phyloP scores from a whole-genome alignment of 2,797 vertebrate genomes.

The Squalus acanthias region DNA sequence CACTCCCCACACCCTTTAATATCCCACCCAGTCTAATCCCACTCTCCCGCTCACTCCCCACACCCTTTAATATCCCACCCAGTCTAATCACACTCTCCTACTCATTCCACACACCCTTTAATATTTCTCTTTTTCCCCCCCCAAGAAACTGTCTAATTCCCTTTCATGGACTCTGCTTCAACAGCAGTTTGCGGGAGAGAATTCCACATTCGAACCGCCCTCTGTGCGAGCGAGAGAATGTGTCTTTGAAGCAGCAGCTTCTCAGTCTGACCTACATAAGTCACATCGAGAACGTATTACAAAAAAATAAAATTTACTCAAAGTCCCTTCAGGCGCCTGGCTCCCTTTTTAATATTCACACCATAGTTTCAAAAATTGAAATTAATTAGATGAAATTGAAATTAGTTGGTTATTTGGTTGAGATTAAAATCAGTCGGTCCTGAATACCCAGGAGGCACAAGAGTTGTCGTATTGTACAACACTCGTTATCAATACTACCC shows the following conservation, averaged over 20 bases:
- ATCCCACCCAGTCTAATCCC: not conserved
- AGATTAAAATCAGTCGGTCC: constrained; percentile 19
- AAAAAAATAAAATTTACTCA: constrained; percentile 3
- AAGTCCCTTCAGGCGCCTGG: not conserved
- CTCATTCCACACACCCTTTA: not conserved
- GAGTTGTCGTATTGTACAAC: not conserved
- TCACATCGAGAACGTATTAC: constrained; percentile 4
- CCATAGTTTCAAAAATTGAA: constrained; percentile 3
- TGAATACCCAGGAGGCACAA: not conserved
- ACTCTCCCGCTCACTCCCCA: not conserved
- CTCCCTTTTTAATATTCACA: constrained; percentile 33
- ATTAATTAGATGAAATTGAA: constrained; percentile 35
- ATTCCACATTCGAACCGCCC: not conserved
- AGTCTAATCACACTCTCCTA: not conserved
- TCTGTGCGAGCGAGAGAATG: not conserved
- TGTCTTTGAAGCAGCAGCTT: not conserved
- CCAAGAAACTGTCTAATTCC: not conserved
- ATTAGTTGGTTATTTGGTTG: constrained; percentile 28
- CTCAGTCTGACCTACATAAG: constrained; percentile 13
- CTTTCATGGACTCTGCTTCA: not conserved
- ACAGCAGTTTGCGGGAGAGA: not conserved
- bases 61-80: not conserved
- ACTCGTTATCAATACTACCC: not conserved
- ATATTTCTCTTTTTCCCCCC: not conserved
- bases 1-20: not conserved